Base-by-base conservation (phyloP, 2,113 vertebrate species). In the Ovis canadensis region DNA sequence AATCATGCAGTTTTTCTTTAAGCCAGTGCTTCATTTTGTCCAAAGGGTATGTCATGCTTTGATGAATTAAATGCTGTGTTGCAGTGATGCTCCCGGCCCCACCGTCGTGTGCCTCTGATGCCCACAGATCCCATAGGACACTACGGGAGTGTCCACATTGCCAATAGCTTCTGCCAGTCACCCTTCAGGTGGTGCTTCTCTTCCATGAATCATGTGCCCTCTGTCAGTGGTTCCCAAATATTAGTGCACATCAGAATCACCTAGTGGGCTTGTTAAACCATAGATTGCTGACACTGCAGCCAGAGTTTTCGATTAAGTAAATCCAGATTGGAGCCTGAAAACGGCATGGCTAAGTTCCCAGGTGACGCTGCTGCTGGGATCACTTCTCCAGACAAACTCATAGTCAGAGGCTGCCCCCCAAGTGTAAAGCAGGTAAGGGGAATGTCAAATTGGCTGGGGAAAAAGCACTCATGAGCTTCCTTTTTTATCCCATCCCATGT, bases 41-140 rank as follows among this genome's bases (percentile, higher is more conserved):
- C 88, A 13, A n/a, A 77, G 17, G 81, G 21, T 36, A 23, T 62
- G 23, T 43, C 59, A 12, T 59, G 3, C 29, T 43, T n/a, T 45
- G 14, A 54, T n/a, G 13, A 7, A n/a, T 84, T 40, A 78, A 94
- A 19, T 64, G 8, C 57, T 91, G 3, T 55, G 33, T 52, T 85
- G 45, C 2, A 10, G 0, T n/a, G 40, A 48, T 7, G 7, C 59
- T 1, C 17, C 2, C 6, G 0, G 33, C 0, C 5, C 17, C 2
- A 25, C 7, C 33, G 4, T 0, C 3, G 7, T 50, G 6, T 84
- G 19, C 62, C 33, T 92, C 13, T 27, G 0, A 43, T n/a, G 52
- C 82, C 62, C 36, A 60, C 16, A 55, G 8, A 62, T 17, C 8
- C 9, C 86, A 6, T 19, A 27, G 55, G 91, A 40, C 17, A 17